Percentiles rank a stretch among this genome's conserved stretches.
These are phyloP conservation scores for Echinarachnius parma DNA, from an alignment of 53 echinoderm and acorn worm species.

Conservation along the genomic window DNA sequence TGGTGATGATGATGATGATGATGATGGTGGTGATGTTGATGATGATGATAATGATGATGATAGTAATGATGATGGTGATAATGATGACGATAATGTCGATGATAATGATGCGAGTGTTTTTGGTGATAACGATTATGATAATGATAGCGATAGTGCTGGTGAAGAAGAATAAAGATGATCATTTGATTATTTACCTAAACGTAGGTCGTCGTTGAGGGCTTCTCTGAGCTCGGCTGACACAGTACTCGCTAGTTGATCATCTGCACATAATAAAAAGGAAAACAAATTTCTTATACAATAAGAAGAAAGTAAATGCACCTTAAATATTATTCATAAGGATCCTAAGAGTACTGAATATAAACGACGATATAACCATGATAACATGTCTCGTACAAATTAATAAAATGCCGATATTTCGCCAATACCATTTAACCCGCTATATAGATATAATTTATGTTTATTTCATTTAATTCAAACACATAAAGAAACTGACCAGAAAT, in stretches of 20 bases:
- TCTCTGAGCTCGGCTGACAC: slow-evolving; percentile 35
- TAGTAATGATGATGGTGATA: slow-evolving; percentile 7
- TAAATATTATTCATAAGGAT: too few species aligned
- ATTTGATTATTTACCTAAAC: slow-evolving; percentile 54
- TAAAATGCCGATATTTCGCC: too few species aligned
- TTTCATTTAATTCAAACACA: too few species aligned
- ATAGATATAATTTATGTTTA: too few species aligned
- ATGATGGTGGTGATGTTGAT: slow-evolving; percentile 4
- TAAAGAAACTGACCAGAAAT: too few species aligned
- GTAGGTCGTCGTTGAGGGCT: slow-evolving; percentile 40
- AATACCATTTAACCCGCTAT: too few species aligned
- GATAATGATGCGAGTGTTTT: neutral
- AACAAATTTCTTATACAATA: neutral
- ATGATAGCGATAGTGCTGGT: neutral
- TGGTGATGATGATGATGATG: slow-evolving; percentile 8
- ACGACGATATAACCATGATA: too few species aligned
- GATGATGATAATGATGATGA: slow-evolving; percentile 8
- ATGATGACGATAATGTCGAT: neutral
- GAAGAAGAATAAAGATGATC: neutral
- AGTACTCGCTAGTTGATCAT: slow-evolving; percentile 15
- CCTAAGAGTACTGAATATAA: too few species aligned
- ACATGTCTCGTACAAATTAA: too few species aligned
- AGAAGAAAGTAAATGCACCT: neutral
- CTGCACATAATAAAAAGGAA: slow-evolving; percentile 14
- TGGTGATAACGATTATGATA: neutral